A percentile compares a stretch with the other conserved stretches of the same genome.
Conservation (phyloP, 2,113 vertebrate genomes). For the Petaurus breviceps region DNA sequence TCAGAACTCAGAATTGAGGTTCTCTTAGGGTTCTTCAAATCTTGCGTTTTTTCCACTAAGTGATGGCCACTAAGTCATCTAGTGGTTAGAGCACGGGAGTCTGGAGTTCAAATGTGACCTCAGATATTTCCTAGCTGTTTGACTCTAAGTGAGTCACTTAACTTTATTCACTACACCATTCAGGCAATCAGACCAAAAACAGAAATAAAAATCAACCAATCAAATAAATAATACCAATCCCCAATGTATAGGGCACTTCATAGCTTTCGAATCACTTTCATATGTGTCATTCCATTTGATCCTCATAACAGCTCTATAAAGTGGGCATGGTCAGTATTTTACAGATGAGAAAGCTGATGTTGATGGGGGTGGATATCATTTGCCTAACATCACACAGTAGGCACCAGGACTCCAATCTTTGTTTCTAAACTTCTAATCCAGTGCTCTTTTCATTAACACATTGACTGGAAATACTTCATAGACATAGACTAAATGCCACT, state of each 20-base stretch:
- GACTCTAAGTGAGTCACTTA: no score
- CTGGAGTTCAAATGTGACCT: no score
- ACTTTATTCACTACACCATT: background rate
- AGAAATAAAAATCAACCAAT: background rate
- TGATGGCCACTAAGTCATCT: no score
- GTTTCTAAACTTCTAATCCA: background rate
- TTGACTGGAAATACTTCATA: no score
- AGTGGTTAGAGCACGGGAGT: no score
- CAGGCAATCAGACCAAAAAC: background rate
- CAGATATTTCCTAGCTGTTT: no score
- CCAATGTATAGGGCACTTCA: background rate
- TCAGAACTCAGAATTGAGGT: no score
- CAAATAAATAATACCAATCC: background rate
- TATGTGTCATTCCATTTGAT: background rate
- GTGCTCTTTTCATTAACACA: background rate
- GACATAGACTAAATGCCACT: background rate
- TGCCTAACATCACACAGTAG: background rate
- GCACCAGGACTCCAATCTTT: background rate
- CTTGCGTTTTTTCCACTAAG: no score
- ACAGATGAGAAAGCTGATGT: background rate
- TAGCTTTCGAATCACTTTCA: background rate
- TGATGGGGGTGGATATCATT: background rate
- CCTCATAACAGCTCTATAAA: no score
- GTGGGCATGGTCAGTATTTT: background rate
- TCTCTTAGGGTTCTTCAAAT: no score